Percentiles rank a stretch among this genome's conserved stretches.
These are phyloP conservation scores for Calycopis cecrops DNA, from an alignment of 1,140 invertebrate species.

Conservation along the genomic window DNA sequence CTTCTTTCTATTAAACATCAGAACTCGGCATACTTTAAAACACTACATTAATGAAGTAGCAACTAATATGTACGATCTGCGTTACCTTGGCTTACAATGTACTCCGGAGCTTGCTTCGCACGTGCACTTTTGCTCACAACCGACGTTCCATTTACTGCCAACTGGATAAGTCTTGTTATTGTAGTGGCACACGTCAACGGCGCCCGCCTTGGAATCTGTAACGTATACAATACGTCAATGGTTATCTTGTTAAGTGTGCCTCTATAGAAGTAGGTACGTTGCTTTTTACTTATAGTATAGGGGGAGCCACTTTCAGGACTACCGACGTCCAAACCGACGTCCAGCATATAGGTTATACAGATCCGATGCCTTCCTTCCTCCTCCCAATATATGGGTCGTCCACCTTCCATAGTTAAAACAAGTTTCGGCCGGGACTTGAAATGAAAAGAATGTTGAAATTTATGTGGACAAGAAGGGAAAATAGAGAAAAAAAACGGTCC, in stretches of 20 bases:
- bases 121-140: conserved; percentile 84
- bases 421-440: too few relatives aligned
- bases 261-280: too few relatives aligned
- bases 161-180: conserved; percentile 83
- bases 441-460: too few relatives aligned
- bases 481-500: conserved; percentile 11
- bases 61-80: not conserved
- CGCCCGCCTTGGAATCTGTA: conserved; percentile 48
- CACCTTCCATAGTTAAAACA: too few relatives aligned
- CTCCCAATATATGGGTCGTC: too few relatives aligned
- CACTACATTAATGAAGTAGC: not conserved
- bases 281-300: too few relatives aligned
- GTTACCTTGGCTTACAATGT: conserved; percentile 81
- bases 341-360: too few relatives aligned
- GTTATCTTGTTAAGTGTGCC: too few relatives aligned
- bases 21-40: not conserved
- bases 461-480: too few relatives aligned
- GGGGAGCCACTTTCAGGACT: too few relatives aligned
- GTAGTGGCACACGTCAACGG: conserved; percentile 81
- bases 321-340: too few relatives aligned
- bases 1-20: not conserved
- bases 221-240: not conserved
- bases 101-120: conserved; percentile 84
- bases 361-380: too few relatives aligned
- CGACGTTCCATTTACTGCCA: conserved; percentile 85